Conservation (phyloP, 1,140 invertebrate species). For the Drosophila baimaii region DNA sequence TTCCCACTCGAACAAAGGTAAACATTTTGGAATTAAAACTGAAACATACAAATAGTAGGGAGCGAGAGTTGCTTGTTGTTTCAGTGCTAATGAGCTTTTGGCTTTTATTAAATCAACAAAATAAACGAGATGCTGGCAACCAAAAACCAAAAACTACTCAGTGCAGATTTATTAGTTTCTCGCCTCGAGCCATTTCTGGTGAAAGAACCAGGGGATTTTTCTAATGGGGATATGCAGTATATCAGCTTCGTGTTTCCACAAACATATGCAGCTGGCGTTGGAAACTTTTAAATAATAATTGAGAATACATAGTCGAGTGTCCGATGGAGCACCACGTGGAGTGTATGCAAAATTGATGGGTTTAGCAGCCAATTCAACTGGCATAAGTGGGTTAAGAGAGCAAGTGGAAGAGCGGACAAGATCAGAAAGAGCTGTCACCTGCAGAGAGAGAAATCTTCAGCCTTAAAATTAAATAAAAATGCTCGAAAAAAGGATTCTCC, state of each 20-base stretch:
- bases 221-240: too few species aligned
- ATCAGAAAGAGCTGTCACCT: not conserved
- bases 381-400: slow-evolving; percentile 2
- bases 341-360: slow-evolving; percentile 20
- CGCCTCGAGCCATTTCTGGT: not conserved
- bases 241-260: slow-evolving; percentile 4
- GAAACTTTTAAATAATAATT: slow-evolving; percentile 55
- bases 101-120: slow-evolving; percentile 48
- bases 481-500: rapidly evolving
- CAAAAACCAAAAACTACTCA: slow-evolving; percentile 15
- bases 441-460: too few species aligned
- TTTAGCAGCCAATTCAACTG: slow-evolving; percentile 24
- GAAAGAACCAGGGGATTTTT: not conserved
- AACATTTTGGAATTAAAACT: slow-evolving; percentile 35
- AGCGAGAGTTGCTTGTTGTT: slow-evolving; percentile 23
- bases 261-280: slow-evolving; percentile 15
- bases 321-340: not conserved
- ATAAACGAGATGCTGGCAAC: not conserved
- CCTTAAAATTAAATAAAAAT: not conserved
- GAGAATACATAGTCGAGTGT: slow-evolving; percentile 53
- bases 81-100: slow-evolving; percentile 47
- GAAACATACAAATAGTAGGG: slow-evolving; percentile 21
- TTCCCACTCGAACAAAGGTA: slow-evolving; percentile 22
- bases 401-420: not conserved
- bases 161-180: slow-evolving; percentile 35